Base-by-base conservation (phyloP, 1,140 invertebrate species). In the Kradibia gibbosae region DNA sequence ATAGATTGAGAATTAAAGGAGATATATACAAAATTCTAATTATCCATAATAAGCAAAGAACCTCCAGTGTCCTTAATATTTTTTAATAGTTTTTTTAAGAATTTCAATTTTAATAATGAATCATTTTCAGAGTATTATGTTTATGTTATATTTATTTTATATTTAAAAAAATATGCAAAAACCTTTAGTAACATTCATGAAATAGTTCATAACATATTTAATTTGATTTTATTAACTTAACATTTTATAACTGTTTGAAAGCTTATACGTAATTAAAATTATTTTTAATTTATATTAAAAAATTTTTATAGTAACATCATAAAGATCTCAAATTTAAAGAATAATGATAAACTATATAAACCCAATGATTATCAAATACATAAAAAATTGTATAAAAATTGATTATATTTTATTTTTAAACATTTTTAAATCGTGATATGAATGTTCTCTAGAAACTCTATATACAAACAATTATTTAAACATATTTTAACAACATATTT, bases 361-460 rank as follows among this genome's bases (percentile, higher is more conserved):
- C 20, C 36, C 22, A 22, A 67, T 67, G 20, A 67, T 67, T 39
- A 39, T 17, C 1, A 15, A 39, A 65, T 36, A 13, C 34, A 20
- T 65, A 65, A 65, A 65, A 36, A 39, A 17, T 67, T 67, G 34
- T 67, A 67, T 39, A 67, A 67, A 67, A 67, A 15, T 67, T 65
- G 36, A 39, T 67, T 67, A 28, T 67, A 67, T n/a, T 67, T 39
- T 67, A 39, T 67, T 67, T n/a, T 67, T 67, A 39, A 39, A 67
- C 20, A n/a, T 67, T 39, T 67, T 67, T 67, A 39, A 67, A 39
- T 0, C 36, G n/a, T 67, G n/a, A 67, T 67, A 7, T 67, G 11
- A 17, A 39, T 39, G 34, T 67, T n/a, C 20, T 67, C 17, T 67
- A 39, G 7, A 67, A 67, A 39, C 5, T 67, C 5, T n/a, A n/a